Evolutionary conservation across 2,113 vertebrate genomes (phyloP).

Genomic region (Illadopsis cleaveri): DNA sequence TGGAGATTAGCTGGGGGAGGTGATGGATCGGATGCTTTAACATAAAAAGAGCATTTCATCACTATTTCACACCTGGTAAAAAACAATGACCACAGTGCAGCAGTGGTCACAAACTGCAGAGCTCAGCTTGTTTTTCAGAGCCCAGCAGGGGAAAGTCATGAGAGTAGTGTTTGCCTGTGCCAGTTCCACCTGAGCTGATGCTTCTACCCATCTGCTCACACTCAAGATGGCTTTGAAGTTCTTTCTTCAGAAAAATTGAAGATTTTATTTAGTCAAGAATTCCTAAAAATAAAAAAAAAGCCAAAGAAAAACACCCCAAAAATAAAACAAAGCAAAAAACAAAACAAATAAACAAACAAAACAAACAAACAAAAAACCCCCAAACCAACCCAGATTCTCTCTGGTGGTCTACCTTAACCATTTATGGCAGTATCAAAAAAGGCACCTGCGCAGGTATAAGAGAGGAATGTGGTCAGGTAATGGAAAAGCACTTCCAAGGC

Average conservation of each 20-base stretch:
- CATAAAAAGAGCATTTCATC: not conserved
- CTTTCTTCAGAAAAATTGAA: not conserved
- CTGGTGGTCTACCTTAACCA: not conserved
- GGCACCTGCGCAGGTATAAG: not conserved
- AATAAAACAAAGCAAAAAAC: no score
- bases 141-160: fast-evolving
- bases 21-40: not conserved
- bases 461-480: not conserved
- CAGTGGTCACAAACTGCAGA: not conserved
- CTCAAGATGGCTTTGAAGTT: not conserved
- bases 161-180: not conserved
- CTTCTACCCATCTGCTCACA: not conserved
- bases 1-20: not conserved
- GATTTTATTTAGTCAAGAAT: not conserved
- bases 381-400: not conserved
- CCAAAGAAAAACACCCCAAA: not conserved
- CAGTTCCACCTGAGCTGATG: not conserved
- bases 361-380: not conserved
- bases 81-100: not conserved
- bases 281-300: not conserved
- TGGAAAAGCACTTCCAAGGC: not conserved
- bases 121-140: not conserved
- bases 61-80: not conserved
- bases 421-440: not conserved
- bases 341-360: not conserved